A percentile compares a stretch with the other conserved stretches of the same genome.
Conservation (phyloP, 2,888 invertebrate genomes). For the Plutella xylostella region DNA sequence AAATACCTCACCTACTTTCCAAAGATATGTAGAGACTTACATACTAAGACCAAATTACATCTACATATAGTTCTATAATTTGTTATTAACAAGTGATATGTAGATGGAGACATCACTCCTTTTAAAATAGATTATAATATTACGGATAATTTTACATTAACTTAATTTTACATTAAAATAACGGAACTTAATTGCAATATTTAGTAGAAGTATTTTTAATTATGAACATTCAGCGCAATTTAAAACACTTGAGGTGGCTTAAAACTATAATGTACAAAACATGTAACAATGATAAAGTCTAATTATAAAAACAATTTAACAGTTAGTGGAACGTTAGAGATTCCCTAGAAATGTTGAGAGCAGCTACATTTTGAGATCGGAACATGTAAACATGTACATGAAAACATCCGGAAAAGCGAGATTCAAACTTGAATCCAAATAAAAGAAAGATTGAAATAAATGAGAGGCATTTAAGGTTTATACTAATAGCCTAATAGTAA, state of each 20-base stretch:
- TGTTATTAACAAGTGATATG: conserved; percentile 70
- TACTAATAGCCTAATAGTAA: neutral
- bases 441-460: neutral
- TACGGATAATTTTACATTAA: conserved; percentile 39
- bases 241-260: conserved; percentile 57
- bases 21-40: conserved; percentile 57
- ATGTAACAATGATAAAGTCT: conserved; percentile 30
- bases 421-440: too few relatives aligned
- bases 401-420: too few relatives aligned
- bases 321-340: conserved; percentile 15
- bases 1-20: conserved; percentile 24
- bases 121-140: conserved; percentile 49
- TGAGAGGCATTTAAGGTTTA: conserved; percentile 5
- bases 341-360: neutral
- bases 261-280: conserved; percentile 37
- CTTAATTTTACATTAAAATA: conserved; percentile 33
- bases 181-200: conserved; percentile 35
- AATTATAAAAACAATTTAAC: conserved; percentile 51
- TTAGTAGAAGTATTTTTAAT: conserved; percentile 16
- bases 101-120: conserved; percentile 62
- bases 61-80: conserved; percentile 56
- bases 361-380: neutral
- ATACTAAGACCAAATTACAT: conserved; percentile 53
- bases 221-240: conserved; percentile 47
- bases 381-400: too few relatives aligned